phyloP scores from a whole-genome alignment of 1,140 invertebrate species.

The Trachelipus rathkii region DNA sequence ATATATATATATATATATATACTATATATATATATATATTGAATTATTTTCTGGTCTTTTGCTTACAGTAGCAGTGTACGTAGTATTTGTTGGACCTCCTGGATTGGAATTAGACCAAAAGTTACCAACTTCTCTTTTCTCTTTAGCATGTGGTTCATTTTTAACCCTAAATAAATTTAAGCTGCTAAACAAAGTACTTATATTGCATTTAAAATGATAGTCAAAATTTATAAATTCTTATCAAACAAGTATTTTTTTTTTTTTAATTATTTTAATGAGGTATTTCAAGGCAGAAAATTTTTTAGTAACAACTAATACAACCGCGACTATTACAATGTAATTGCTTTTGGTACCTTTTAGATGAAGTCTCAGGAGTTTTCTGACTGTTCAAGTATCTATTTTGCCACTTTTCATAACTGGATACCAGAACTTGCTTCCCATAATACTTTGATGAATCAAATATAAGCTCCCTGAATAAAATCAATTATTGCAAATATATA shows the following conservation, averaged over 20 bases:
- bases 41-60: not conserved
- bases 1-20: too few species aligned
- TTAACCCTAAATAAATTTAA: not conserved
- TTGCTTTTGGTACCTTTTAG: not conserved
- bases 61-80: not conserved
- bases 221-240: too few species aligned
- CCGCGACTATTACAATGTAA: too few species aligned
- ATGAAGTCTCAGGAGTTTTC: not conserved
- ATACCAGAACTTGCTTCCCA: not conserved
- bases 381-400: not conserved
- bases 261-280: too few species aligned
- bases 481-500: too few species aligned
- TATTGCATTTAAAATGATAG: too few species aligned
- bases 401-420: not conserved
- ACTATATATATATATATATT: too few species aligned
- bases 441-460: conserved; percentile 1
- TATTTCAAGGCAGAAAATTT: too few species aligned
- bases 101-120: not conserved
- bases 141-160: not conserved
- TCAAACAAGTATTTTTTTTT: too few species aligned
- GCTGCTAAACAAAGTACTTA: too few species aligned
- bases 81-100: not conserved
- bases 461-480: not conserved
- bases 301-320: too few species aligned
- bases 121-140: not conserved